These are phyloP conservation scores for Sebastes schlegelii DNA, from an alignment of 2,113 vertebrate genomes.

Conservation along the genomic window DNA sequence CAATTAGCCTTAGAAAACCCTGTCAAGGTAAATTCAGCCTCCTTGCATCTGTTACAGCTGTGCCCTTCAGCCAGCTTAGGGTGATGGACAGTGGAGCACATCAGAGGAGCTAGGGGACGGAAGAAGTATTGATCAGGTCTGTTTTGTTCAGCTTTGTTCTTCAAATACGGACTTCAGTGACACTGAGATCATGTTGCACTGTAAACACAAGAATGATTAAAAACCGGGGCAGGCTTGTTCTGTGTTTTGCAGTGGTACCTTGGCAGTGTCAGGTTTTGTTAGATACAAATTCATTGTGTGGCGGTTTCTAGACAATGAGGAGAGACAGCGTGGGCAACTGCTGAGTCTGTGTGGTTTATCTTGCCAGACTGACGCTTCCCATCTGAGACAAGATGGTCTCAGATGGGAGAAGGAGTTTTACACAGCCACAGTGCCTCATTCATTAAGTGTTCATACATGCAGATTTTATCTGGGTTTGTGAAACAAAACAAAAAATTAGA, in stretches of 20 bases:
- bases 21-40: constrained; percentile 55
- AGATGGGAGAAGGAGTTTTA: constrained; percentile 4
- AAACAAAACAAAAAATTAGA: not conserved
- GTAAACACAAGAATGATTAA: constrained; percentile 17
- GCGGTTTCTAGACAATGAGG: constrained; percentile 17
- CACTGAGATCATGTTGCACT: constrained; percentile 12
- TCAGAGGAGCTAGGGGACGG: constrained; percentile 18
- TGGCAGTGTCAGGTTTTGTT: constrained; percentile 11
- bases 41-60: constrained; percentile 42
- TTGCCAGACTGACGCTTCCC: constrained; percentile 27
- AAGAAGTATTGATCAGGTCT: constrained; percentile 50
- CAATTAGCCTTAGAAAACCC: constrained; percentile 47
- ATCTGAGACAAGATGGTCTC: constrained; percentile 25
- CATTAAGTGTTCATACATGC: not conserved
- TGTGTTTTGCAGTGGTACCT: not conserved
- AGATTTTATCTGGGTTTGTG: not conserved
- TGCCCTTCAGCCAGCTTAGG: constrained; percentile 56
- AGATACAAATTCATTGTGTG: constrained; percentile 4
- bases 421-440: not conserved
- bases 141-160: constrained; percentile 36
- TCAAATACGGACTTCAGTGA: constrained; percentile 31
- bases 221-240: not conserved
- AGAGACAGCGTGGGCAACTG: constrained; percentile 34
- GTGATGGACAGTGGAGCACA: constrained; percentile 50
- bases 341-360: constrained; percentile 9